phyloP scores from a whole-genome alignment of 1,140 invertebrate genomes.

The Hyposmocoma kahamanoa region DNA sequence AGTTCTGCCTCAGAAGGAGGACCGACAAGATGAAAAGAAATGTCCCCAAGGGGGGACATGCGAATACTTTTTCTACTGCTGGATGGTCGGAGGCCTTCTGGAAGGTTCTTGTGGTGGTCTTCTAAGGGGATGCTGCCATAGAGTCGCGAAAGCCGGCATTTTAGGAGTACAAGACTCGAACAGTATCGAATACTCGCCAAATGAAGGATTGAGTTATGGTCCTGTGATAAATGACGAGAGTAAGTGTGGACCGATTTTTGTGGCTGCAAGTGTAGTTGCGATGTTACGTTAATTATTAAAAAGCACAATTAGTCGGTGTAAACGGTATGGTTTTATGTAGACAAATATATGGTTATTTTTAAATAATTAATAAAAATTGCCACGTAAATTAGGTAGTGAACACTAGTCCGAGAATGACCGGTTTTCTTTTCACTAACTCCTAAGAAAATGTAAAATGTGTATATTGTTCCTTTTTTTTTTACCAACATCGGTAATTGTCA shows the following conservation, averaged over 20 bases:
- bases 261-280: no score
- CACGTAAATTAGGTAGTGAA: no score
- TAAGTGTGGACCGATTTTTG: slow-evolving; percentile 78
- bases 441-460: no score
- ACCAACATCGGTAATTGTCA: no score
- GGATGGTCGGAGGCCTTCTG: slow-evolving; percentile 91
- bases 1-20: slow-evolving; percentile 29
- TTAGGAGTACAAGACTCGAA: slow-evolving; percentile 76
- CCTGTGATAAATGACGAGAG: slow-evolving; percentile 84
- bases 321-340: no score
- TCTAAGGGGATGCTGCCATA: slow-evolving; percentile 91
- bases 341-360: no score
- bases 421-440: neutral
- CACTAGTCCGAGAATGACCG: neutral
- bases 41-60: slow-evolving; percentile 85
- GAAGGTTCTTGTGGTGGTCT: slow-evolving; percentile 89
- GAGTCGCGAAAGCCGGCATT: slow-evolving; percentile 82
- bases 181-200: slow-evolving; percentile 46
- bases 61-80: slow-evolving; percentile 94
- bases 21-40: slow-evolving; percentile 67
- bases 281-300: no score
- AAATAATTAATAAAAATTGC: no score
- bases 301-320: no score
- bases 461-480: no score
- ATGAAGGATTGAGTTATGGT: slow-evolving; percentile 72